Evolutionary conservation across 2,113 vertebrate species (phyloP).

Genomic region (Zosterops borbonicus): DNA sequence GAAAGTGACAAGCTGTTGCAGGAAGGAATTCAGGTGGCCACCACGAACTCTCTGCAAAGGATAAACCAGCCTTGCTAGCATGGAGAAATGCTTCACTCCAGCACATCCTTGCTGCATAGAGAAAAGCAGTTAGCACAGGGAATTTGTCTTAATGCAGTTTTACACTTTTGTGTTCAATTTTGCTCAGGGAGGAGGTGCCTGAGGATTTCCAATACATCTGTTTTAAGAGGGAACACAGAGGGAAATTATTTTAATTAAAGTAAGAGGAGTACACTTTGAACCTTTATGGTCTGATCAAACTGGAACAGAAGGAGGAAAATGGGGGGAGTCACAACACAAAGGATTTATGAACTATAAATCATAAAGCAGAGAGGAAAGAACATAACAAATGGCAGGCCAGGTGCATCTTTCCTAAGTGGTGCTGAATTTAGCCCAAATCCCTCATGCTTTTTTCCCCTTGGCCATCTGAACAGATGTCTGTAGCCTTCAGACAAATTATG

Average conservation of each 20-base stretch:
- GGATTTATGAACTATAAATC: constrained; percentile 60
- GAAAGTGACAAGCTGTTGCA: neutral
- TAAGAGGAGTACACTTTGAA: constrained; percentile 41
- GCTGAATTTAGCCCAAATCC: constrained; percentile 60
- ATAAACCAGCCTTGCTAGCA: neutral
- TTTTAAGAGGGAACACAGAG: constrained; percentile 6
- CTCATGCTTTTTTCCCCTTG: constrained; percentile 31
- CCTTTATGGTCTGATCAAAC: constrained; percentile 50
- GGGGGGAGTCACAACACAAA: neutral
- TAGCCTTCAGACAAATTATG: constrained; percentile 51
- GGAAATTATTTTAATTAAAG: constrained; percentile 58
- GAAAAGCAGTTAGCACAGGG: constrained; percentile 5
- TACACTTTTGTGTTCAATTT: neutral
- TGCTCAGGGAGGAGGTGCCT: neutral
- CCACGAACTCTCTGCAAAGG: neutral
- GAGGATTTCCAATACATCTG: constrained; percentile 53
- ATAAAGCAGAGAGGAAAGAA: constrained; percentile 24
- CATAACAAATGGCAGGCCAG: constrained; percentile 58
- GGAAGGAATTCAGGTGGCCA: neutral
- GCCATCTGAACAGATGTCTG: constrained; percentile 49
- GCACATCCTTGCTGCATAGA: neutral
- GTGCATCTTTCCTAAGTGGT: constrained; percentile 50
- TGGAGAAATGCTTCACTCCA: neutral
- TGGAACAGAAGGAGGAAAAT: constrained; percentile 43
- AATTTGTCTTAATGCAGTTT: constrained; percentile 32